Base-by-base conservation (phyloP, 2,113 vertebrate genomes). In the Dasyornis broadbenti region DNA sequence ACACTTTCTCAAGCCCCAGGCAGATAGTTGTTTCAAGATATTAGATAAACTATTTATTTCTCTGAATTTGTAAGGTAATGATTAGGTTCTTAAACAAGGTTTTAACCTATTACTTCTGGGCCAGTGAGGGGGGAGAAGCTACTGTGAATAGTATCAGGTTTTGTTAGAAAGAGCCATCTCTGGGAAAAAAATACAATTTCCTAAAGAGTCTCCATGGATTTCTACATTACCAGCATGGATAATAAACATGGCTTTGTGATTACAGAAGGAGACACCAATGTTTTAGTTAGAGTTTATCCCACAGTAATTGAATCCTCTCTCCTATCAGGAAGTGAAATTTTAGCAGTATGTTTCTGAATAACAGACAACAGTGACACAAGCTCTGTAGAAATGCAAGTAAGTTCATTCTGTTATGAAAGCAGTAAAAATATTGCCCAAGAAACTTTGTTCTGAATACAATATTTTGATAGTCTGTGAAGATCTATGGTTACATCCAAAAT, bases 61-160 rank as follows among this genome's bases (percentile, higher is more conserved):
- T 49, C 45, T 11, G 3, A 33, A 64, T 83, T 49, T 78, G 39
- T 39, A 71, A 56, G 5, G 15, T 39, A 82, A 63, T 1, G 0
- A 28, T 49, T 64, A 45, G 26, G 8, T 45, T 53, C 26, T 69
- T 85, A 45, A 66, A 72, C 10, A 83, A 89, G 17, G 39, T 76
- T 78, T 92, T 72, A 83, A 86, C 37, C 45, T 72, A 16, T 39
- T 69, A 65, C 4, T 69, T 79, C 28, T 35, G 28, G 40, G 79
- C 13, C 14, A 89, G 2, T 11, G 24, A 0, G 0, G 12, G 11
- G 11, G 35, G 2, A 39, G 21, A 39, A 64, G 28, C 10, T n/a
- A 17, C 40, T 63, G 23, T 42, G 11, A 83, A 44, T 52, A 75
- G 5, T 2, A 14, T 30, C 39, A 50, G 17, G 4, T 64, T 47